These are phyloP conservation scores for Bombyx mori DNA, from an alignment of 1,140 invertebrate genomes.

Conservation along the genomic window ASM3026992v2 NC_085118.1:11807501-11808000, in stretches of 20 bases:
- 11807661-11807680: too few relatives aligned
- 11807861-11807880: conserved; percentile 19
- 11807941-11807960: conserved; percentile 13
- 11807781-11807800: conserved; percentile 10
- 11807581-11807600: neutral
- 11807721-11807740: neutral
- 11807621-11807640: too few relatives aligned
- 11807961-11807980: conserved; percentile 15
- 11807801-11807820: conserved; percentile 11
- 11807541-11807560: too few relatives aligned
- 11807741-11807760: too few relatives aligned
- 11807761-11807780: neutral
- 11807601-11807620: too few relatives aligned
- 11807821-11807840: conserved; percentile 1
- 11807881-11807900: conserved; percentile 18
- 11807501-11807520: too few relatives aligned
- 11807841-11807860: conserved; percentile 9
- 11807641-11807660: too few relatives aligned
- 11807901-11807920: conserved; percentile 20
- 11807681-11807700: too few relatives aligned
- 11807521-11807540: too few relatives aligned
- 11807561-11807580: too few relatives aligned
- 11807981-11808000: conserved; percentile 4
- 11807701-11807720: too few relatives aligned
- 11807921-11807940: conserved; percentile 18